Percentiles rank a stretch among this genome's conserved stretches.
phyloP scores from a whole-genome alignment of 2,113 vertebrate species.

The Acinonyx jubatus region DNA sequence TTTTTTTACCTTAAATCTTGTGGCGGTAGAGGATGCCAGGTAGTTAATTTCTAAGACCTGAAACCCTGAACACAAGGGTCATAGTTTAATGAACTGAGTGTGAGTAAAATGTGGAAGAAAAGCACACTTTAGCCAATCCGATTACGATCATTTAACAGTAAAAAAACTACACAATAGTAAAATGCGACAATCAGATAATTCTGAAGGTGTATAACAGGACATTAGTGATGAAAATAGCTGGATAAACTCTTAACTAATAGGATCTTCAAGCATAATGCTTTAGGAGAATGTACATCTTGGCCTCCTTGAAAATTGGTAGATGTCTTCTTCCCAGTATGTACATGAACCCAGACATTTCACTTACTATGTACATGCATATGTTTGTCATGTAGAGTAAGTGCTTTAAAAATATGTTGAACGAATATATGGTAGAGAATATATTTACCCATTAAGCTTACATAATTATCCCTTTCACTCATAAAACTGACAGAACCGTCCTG shows the following conservation, averaged over 20 bases:
- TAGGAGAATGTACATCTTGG: neutral
- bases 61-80: neutral
- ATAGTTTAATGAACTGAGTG: neutral
- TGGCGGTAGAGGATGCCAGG: neutral
- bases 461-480: constrained; percentile 43
- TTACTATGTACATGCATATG: neutral
- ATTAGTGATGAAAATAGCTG: neutral
- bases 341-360: neutral
- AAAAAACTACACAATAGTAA: neutral
- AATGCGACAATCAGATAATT: neutral
- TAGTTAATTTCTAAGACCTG: neutral
- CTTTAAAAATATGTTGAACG: neutral
- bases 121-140: neutral
- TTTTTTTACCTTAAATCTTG: neutral
- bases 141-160: neutral
- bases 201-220: neutral
- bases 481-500: constrained; percentile 37
- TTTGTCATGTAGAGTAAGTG: neutral
- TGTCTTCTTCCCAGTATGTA: neutral
- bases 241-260: neutral
- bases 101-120: neutral
- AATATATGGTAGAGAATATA: neutral
- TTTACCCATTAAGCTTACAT: constrained; percentile 31
- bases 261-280: neutral
- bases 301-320: neutral